Conservation (phyloP, 1,140 invertebrate species). For the Bactericera cockerelli region DNA sequence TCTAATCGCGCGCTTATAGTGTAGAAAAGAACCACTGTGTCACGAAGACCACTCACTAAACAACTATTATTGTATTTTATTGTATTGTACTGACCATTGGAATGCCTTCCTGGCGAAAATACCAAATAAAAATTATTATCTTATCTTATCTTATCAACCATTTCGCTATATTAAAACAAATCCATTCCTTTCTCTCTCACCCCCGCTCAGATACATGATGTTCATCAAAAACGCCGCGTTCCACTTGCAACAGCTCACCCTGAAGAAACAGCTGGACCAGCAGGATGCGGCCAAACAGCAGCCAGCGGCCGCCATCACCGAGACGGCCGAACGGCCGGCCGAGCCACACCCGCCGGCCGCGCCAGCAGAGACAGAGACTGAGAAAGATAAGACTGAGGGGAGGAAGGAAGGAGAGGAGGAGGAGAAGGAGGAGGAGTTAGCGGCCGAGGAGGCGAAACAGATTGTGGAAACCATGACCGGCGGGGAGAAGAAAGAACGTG, state of each 20-base stretch:
- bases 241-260: conserved; percentile 76
- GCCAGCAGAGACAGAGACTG: conserved; percentile 24
- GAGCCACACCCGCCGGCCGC: conserved; percentile 26
- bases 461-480: conserved; percentile 80
- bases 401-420: conserved; percentile 22
- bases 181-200: too few relatives aligned
- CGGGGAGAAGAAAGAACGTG: conserved; percentile 63
- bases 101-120: too few relatives aligned
- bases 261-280: conserved; percentile 35
- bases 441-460: conserved; percentile 68
- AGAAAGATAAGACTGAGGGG: conserved; percentile 21
- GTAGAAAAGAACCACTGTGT: too few relatives aligned
- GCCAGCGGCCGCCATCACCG: conserved; percentile 28
- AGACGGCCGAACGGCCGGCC: conserved; percentile 29
- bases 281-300: conserved; percentile 21
- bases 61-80: too few relatives aligned
- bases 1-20: too few relatives aligned
- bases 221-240: conserved; percentile 92
- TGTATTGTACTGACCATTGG: too few relatives aligned
- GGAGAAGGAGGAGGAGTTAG: conserved; percentile 26
- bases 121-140: too few relatives aligned
- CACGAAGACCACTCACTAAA: too few relatives aligned
- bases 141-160: too few relatives aligned
- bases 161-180: too few relatives aligned
- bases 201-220: conserved; percentile 53